phyloP scores from a whole-genome alignment of 2,888 invertebrate genomes.

The Rhorus exstirpatorius region DNA sequence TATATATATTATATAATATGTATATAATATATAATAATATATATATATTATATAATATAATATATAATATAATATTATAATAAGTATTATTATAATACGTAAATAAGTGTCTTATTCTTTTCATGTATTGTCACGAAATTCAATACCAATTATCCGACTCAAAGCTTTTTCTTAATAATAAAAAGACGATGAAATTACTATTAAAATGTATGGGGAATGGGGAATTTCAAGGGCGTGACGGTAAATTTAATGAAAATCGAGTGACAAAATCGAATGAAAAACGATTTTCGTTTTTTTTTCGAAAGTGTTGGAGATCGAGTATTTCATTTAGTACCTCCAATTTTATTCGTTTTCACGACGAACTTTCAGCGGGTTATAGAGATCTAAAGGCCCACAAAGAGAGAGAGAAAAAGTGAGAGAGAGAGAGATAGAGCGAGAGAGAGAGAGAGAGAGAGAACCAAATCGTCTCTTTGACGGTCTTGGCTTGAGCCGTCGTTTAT shows the following conservation, averaged over 20 bases:
- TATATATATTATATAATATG: too few species aligned
- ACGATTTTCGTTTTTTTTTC: conserved; percentile 5
- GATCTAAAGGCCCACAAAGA: background rate
- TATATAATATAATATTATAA: too few species aligned
- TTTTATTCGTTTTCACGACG: conserved; percentile 26
- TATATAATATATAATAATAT: too few species aligned
- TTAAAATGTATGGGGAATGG: too few species aligned
- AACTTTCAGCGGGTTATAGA: background rate
- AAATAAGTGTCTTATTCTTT: too few species aligned
- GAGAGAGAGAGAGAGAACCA: conserved; percentile 15
- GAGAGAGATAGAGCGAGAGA: conserved; percentile 19
- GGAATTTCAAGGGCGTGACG: too few species aligned
- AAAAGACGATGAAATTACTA: too few species aligned
- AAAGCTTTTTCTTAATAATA: too few species aligned
- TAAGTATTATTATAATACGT: too few species aligned
- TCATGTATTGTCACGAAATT: too few species aligned
- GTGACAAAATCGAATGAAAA: background rate
- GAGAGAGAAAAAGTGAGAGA: conserved; percentile 19
- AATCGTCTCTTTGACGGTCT: conserved; percentile 60
- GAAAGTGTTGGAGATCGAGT: background rate
- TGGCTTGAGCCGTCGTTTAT: conserved; percentile 66
- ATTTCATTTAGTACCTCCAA: conserved; percentile 47
- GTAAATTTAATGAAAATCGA: background rate
- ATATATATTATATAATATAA: too few species aligned
- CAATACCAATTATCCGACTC: too few species aligned